A percentile compares a stretch with the other conserved stretches of the same genome.
Evolutionary conservation across 2,113 vertebrate genomes (phyloP).

Genomic region (Columba janthina): DNA sequence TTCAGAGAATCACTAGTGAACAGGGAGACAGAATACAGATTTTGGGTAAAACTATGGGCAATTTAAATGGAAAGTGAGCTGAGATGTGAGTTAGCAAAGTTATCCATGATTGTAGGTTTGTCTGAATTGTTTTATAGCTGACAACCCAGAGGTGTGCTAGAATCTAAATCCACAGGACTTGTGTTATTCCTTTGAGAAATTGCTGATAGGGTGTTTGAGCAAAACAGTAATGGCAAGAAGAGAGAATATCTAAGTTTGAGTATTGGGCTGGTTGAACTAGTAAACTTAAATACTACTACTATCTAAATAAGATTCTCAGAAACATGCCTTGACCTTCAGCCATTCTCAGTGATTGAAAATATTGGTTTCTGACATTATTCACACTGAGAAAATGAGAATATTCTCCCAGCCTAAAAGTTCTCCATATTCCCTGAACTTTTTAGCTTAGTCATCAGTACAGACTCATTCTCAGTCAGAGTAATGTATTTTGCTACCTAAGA

Average conservation of each 20-base stretch:
- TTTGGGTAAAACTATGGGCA: background rate
- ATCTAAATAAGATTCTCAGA: conserved; percentile 30
- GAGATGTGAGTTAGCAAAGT: background rate
- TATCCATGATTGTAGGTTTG: background rate
- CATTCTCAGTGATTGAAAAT: background rate
- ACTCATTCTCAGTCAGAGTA: background rate
- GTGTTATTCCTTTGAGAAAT: background rate
- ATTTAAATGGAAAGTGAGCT: background rate
- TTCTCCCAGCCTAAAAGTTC: background rate
- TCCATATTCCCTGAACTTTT: background rate
- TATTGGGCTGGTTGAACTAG: background rate
- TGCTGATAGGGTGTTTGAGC: background rate
- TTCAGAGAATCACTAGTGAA: background rate
- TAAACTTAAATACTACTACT: background rate
- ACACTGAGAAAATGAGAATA: accelerated
- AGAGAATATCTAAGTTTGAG: background rate
- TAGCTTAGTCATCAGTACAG: background rate
- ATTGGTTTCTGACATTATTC: background rate
- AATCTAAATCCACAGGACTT: background rate
- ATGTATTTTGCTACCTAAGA: background rate
- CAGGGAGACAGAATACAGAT: background rate
- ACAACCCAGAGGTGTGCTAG: background rate
- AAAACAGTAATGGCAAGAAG: background rate
- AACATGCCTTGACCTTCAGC: conserved; percentile 17
- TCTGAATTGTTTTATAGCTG: background rate